Base-by-base conservation (phyloP, 2,113 vertebrate genomes). In the Pluvialis apricaria region DNA sequence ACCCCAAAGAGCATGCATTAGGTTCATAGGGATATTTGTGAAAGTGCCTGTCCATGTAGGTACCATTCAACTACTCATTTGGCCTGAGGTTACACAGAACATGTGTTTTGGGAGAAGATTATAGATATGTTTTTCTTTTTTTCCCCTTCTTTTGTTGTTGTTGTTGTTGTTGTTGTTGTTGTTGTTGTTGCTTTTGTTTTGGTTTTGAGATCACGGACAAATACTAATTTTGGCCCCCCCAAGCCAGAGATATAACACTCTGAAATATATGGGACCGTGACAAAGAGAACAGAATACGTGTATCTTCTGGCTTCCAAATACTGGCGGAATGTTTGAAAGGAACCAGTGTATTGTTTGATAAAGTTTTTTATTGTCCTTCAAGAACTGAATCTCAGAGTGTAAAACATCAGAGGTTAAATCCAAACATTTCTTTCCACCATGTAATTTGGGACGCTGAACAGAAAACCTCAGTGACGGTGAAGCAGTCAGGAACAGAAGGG, bases 291-390 rank as follows among this genome's bases (percentile, higher is more conserved):
- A 72, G 29, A 75, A 13, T 22, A n/a, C 5, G 6, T 34, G 4
- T 61, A 13, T 42, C 52, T 92, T 64, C 77, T 82, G 40, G 13
- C 6, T 81, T 82, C 24, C n/a, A 71, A 82, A 90, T 55, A 71
- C 36, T 60, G 38, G 28, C 68, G 40, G 57, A 91, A 93, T 52
- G 18, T 78, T 89, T 87, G 64, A 85, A 92, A 87, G 34, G 36
- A 94, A 79, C 13, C 28, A 71, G 31, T 6, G 2, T 78, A 91
- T 84, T 26, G 34, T 84, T 92, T 82, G 57, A 87, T 66, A 89
- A 90, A 76, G 28, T n/a, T 82, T 91, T 94, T 85, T 92, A 65
- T 84, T 91, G 34, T 69, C 70, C 32, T 89, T 95, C 81, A 76
- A 89, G 57, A 65, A 54, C 73, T 57, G 57, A 82, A 87, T 72